Evolutionary conservation across 2,888 invertebrate species (phyloP).

Genomic region (Biston stratarius): DNA sequence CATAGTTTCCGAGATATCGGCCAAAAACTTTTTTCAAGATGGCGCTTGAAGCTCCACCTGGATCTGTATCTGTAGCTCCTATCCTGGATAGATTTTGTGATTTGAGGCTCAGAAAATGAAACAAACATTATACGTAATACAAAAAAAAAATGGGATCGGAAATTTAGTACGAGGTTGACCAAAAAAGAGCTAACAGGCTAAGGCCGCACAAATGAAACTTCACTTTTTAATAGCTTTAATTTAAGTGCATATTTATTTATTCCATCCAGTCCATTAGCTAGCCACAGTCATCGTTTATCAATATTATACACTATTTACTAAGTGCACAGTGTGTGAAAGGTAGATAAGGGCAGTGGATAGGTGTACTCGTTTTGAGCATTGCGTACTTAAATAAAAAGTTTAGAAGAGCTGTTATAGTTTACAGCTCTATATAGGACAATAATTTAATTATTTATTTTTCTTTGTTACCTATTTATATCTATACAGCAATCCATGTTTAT

Average conservation of each 20-base stretch:
- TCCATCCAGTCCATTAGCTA: constrained; percentile 25
- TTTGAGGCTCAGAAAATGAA: too few relatives aligned
- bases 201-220: constrained; percentile 10
- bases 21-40: too few relatives aligned
- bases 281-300: constrained; percentile 21
- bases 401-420: neutral
- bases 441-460: neutral
- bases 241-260: constrained; percentile 23
- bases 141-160: too few relatives aligned
- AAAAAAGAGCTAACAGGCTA: too few relatives aligned
- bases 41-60: too few relatives aligned
- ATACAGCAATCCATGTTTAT: neutral
- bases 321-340: constrained; percentile 15
- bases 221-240: neutral
- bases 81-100: too few relatives aligned
- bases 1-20: too few relatives aligned
- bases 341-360: constrained; percentile 14
- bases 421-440: too few relatives aligned
- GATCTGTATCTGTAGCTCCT: too few relatives aligned
- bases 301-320: constrained; percentile 2
- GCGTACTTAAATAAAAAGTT: constrained; percentile 7
- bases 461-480: neutral
- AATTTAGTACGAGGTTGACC: too few relatives aligned
- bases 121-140: too few relatives aligned
- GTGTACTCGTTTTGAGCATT: constrained; percentile 25